Conservation (phyloP, 2,113 vertebrate genomes). For the Chamaea fasciata region DNA sequence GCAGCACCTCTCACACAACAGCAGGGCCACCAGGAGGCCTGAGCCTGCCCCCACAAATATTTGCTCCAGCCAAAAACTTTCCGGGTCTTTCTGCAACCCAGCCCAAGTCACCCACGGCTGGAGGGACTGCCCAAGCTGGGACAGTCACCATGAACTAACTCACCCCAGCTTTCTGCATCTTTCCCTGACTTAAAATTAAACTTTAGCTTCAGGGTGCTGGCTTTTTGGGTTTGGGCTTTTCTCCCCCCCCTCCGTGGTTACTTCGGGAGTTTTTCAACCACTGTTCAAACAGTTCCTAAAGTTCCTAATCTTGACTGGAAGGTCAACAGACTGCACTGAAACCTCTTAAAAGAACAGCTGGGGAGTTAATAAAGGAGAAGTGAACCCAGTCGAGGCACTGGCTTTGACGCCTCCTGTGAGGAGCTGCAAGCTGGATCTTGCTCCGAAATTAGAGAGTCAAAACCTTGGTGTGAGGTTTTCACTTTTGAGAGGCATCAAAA, state of each 20-base stretch:
- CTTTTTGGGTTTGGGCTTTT: background rate
- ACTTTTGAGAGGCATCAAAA: background rate
- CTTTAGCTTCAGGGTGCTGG: background rate
- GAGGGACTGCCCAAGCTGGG: background rate
- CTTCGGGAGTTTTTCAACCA: background rate
- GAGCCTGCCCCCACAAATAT: background rate
- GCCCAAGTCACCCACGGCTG: fast-evolving
- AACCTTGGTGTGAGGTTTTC: background rate
- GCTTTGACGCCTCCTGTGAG: background rate
- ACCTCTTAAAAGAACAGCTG: background rate
- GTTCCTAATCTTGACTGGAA: background rate
- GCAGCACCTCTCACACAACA: background rate
- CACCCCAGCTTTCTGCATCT: background rate
- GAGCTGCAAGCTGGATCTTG: background rate
- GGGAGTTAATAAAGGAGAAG: background rate
- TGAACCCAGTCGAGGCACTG: background rate
- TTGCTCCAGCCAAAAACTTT: background rate
- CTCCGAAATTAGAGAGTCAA: background rate
- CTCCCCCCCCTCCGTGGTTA: background rate
- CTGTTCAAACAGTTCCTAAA: background rate
- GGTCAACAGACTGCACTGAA: background rate
- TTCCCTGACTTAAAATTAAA: background rate
- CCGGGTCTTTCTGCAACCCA: fast-evolving
- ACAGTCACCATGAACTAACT: background rate
- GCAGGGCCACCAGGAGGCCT: background rate